Base-by-base conservation (phyloP, 2,113 vertebrate species). In the Thalassoma bifasciatum region DNA sequence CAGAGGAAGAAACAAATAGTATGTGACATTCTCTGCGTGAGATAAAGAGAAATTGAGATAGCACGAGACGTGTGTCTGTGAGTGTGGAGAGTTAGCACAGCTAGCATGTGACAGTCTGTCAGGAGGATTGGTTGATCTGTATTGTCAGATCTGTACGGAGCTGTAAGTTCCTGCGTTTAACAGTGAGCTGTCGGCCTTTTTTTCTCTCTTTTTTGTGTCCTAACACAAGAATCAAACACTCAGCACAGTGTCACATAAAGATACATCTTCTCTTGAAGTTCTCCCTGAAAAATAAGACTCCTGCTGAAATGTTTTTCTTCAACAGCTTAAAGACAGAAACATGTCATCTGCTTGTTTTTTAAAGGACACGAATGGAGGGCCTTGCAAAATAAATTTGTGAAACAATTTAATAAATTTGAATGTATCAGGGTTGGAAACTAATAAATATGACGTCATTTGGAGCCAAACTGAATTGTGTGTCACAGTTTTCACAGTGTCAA, bases 11-110 rank as follows among this genome's bases (percentile, higher is more conserved):
- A 61, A 8, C 23, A 75, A 73, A 56, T 62, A 52, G 16, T 11
- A 22, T 59, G 34, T 66, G 72, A 49, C 51, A 70, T 65, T 65
- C 72, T 47, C 24, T 38, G 62, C 23, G 13, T 50, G 71, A 54
- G 53, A 52, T 37, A 13, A 36, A 30, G 52, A 52, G 17, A 60
- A 52, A 66, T n/a, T 12, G 57, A 61, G 52, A 66, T 49, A 19
- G 63, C 8, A 6, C 23, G 46, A 58, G 72, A 51, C 13, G 4
- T 22, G 67, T 60, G 59, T 53, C 23, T 53, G 40, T 37, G 30
- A 2, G n/a, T 37, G 7, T 23, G 24, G 51, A 24, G 16, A 40
- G 23, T 75, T 49, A 49, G 49, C 19, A 46, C 44, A 24, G 59
- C 57, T 42, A 62, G 44, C 17, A 66, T 36, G 23, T 59, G 53